Evolutionary conservation across 2,797 vertebrate genomes (phyloP).

Genomic region (Macropus fuliginosus): DNA sequence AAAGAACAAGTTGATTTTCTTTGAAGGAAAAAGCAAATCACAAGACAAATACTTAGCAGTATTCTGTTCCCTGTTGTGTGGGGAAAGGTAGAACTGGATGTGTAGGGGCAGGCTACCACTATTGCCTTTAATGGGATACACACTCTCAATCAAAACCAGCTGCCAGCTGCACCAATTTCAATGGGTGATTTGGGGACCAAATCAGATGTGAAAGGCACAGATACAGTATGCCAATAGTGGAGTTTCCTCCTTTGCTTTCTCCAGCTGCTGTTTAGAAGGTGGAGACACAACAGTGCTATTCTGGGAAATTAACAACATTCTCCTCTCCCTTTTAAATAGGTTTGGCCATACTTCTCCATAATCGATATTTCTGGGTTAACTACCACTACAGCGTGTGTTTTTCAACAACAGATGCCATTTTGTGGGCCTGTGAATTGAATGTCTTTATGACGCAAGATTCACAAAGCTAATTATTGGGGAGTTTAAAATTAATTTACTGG

Average conservation of each 20-base stretch:
- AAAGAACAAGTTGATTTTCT: conserved; percentile 57
- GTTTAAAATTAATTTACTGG: conserved; percentile 73
- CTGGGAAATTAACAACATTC: conserved; percentile 24
- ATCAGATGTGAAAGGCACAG: conserved; percentile 34
- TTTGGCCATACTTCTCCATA: conserved; percentile 19
- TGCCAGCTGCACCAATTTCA: conserved; percentile 31
- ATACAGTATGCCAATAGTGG: not conserved
- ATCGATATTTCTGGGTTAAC: conserved; percentile 49
- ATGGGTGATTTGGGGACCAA: conserved; percentile 21
- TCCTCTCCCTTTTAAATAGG: conserved; percentile 9
- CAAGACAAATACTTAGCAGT: conserved; percentile 39
- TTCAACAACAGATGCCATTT: conserved; percentile 61
- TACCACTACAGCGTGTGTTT: conserved; percentile 52
- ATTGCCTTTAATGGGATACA: not conserved
- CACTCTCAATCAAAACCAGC: conserved; percentile 59
- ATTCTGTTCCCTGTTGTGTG: conserved; percentile 25
- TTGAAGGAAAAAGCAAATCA: conserved; percentile 64
- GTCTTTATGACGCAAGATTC: conserved; percentile 62
- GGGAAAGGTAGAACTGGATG: conserved; percentile 55
- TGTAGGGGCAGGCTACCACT: conserved; percentile 28
- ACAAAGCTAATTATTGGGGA: conserved; percentile 72
- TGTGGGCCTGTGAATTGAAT: conserved; percentile 60
- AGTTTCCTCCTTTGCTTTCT: not conserved
- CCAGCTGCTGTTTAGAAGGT: not conserved
- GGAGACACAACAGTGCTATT: not conserved